A percentile compares a stretch with the other conserved stretches of the same genome.
These are phyloP conservation scores for Pseudopipra pipra DNA, from an alignment of 2,113 vertebrate genomes.

Conservation along the genomic window DNA sequence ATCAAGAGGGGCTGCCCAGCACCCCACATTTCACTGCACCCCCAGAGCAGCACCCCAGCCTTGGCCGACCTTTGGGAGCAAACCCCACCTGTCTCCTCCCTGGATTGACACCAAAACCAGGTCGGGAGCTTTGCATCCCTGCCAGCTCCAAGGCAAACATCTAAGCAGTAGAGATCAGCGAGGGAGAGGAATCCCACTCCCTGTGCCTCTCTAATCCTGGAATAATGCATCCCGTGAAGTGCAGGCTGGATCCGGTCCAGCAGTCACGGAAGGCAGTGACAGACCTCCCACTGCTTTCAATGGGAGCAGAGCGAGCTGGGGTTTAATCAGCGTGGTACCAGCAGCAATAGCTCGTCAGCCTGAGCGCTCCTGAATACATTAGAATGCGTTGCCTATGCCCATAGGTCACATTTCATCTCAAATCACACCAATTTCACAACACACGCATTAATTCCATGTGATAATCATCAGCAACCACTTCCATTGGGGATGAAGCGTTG, in stretches of 20 bases:
- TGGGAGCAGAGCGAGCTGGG: not conserved
- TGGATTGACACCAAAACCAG: not conserved
- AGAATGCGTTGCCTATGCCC: not conserved
- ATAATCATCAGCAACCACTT: not conserved
- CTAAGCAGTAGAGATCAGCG: not conserved
- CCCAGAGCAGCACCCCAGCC: not conserved
- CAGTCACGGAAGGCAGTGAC: not conserved
- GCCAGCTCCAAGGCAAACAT: not conserved
- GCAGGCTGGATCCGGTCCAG: not conserved
- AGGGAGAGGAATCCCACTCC: not conserved
- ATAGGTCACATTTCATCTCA: not conserved
- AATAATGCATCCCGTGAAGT: not conserved
- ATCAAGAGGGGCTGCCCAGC: not conserved
- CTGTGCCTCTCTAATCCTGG: not conserved
- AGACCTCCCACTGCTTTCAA: slow-evolving; percentile 11
- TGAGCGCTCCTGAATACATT: not conserved
- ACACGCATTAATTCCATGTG: not conserved
- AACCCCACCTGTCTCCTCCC: not conserved
- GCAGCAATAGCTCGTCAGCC: not conserved
- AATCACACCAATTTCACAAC: not conserved
- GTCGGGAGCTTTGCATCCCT: fast-evolving
- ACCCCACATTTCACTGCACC: not conserved
- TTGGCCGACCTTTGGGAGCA: fast-evolving
- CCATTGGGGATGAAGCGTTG: not conserved
- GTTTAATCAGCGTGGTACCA: not conserved